Conservation (phyloP, 2,113 vertebrate genomes). For the Pluvianellus socialis region DNA sequence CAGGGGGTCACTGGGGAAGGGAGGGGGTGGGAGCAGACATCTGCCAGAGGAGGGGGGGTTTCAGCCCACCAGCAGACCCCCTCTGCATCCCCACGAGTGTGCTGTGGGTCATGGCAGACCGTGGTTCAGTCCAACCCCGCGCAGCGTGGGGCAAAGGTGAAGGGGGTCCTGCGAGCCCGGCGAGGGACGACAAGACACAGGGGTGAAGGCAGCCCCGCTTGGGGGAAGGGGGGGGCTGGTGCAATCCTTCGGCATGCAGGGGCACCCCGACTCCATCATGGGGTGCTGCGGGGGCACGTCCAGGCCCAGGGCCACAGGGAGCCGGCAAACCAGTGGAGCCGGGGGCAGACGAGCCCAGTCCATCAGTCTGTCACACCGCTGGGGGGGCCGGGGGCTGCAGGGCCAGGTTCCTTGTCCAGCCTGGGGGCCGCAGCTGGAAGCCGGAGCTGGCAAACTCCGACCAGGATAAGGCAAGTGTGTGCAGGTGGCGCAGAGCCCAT, state of each 20-base stretch:
- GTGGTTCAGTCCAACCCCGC: neutral
- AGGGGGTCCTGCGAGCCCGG: too few species aligned
- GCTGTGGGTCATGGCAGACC: neutral
- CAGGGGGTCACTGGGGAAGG: neutral
- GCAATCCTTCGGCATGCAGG: accelerated
- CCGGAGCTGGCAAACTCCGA: neutral
- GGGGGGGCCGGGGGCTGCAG: accelerated
- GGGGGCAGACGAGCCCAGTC: neutral
- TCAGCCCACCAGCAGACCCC: neutral
- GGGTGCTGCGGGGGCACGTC: neutral
- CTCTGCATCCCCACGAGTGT: neutral
- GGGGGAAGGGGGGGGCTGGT: neutral
- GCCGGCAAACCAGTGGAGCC: accelerated
- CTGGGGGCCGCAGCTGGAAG: neutral
- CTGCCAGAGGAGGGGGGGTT: neutral
- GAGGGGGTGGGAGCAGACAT: neutral
- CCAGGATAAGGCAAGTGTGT: neutral
- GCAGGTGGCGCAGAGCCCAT: accelerated
- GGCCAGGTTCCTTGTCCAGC: neutral
- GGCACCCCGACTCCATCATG: accelerated
- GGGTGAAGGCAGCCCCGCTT: accelerated
- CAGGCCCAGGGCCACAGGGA: neutral
- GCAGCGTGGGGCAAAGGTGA: too few species aligned
- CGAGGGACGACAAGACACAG: neutral
- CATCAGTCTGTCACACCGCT: neutral